Percentiles rank a stretch among this genome's conserved stretches.
phyloP scores from a whole-genome alignment of 2,113 vertebrate species.

The Stomatorhinus ivindoensis region DNA sequence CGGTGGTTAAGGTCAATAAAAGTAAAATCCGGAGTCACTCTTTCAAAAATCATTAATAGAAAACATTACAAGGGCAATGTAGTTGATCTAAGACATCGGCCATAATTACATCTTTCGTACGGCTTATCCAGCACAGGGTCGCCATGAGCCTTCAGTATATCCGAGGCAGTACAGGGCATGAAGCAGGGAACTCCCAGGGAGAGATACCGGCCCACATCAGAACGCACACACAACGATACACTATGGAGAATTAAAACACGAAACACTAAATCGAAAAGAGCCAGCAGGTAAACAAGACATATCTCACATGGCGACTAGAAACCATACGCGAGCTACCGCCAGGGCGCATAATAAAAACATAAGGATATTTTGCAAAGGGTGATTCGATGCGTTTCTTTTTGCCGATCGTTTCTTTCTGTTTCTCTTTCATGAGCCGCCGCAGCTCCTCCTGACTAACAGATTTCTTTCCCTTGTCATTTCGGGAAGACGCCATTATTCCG shows the following conservation, averaged over 20 bases:
- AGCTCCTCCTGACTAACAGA: slow-evolving; percentile 83
- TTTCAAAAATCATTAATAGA: background rate
- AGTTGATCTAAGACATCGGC: background rate
- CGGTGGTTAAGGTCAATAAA: slow-evolving; percentile 39
- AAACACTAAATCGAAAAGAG: background rate
- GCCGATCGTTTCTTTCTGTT: slow-evolving; percentile 67
- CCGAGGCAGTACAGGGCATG: background rate
- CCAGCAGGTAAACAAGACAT: background rate
- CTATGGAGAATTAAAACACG: background rate
- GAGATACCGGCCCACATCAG: background rate
- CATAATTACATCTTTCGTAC: background rate
- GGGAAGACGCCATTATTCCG: slow-evolving; percentile 12
- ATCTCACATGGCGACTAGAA: background rate
- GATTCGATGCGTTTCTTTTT: slow-evolving; percentile 77
- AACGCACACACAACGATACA: background rate
- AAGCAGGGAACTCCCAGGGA: background rate
- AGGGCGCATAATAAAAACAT: background rate
- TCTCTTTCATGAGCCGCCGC: slow-evolving; percentile 81
- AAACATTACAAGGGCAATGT: background rate
- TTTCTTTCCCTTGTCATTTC: slow-evolving; percentile 62
- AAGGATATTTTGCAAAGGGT: slow-evolving; percentile 77
- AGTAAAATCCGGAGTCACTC: background rate
- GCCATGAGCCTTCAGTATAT: background rate
- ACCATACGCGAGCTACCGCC: background rate
- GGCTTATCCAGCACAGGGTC: background rate